Evolutionary conservation across 2,888 invertebrate species (phyloP).

Genomic region (Dendrolimus houi): DNA sequence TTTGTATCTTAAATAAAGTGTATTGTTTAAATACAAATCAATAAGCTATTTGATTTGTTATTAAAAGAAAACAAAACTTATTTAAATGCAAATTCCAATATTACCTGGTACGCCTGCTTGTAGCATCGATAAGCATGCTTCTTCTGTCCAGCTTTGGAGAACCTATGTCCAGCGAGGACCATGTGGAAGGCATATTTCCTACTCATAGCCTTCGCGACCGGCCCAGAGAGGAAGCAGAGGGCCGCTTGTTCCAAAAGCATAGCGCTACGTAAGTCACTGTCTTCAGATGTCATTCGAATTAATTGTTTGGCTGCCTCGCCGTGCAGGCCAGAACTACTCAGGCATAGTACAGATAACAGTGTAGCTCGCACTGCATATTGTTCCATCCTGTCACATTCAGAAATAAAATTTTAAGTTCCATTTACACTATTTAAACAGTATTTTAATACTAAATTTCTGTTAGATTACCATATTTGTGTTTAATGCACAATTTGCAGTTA

Average conservation of each 20-base stretch:
- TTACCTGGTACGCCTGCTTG: slow-evolving; percentile 91
- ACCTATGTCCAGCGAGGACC: slow-evolving; percentile 96
- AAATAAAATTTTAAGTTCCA: neutral
- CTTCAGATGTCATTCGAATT: slow-evolving; percentile 97
- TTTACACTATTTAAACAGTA: no score
- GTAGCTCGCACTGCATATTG: slow-evolving; percentile 96
- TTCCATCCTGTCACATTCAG: slow-evolving; percentile 79
- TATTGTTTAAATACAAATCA: no score
- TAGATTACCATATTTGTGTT: no score
- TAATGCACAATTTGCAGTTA: no score
- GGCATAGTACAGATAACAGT: slow-evolving; percentile 90
- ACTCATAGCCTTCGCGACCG: slow-evolving; percentile 82
- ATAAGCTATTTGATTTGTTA: no score
- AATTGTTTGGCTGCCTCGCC: slow-evolving; percentile 97
- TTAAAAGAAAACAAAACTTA: no score
- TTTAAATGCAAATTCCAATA: neutral
- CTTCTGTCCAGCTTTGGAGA: slow-evolving; percentile 93
- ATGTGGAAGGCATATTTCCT: slow-evolving; percentile 97
- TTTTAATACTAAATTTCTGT: no score
- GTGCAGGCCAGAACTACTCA: slow-evolving; percentile 85
- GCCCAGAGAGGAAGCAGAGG: slow-evolving; percentile 86
- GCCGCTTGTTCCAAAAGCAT: slow-evolving; percentile 96
- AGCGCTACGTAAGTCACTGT: slow-evolving; percentile 96
- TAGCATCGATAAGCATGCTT: slow-evolving; percentile 95
- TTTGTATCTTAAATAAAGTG: no score